phyloP scores from a whole-genome alignment of 1,140 invertebrate genomes.

The Pseudomyrmex cubaensis region DNA sequence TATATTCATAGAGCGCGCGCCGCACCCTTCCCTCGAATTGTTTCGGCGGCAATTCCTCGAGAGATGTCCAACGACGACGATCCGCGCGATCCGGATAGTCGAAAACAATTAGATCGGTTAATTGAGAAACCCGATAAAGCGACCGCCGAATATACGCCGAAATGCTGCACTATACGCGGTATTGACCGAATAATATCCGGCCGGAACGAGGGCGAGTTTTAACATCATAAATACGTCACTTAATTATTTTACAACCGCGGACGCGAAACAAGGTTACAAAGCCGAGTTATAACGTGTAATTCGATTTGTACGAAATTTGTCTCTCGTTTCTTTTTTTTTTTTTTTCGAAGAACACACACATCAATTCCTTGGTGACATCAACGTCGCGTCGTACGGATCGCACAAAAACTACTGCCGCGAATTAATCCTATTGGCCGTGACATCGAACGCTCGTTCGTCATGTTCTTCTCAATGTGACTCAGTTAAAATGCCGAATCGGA shows the following conservation, averaged over 20 bases:
- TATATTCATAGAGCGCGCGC: constrained; percentile 40
- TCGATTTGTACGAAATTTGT: constrained; percentile 23
- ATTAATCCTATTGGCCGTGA: constrained; percentile 34
- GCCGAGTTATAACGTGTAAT: not conserved
- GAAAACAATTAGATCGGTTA: constrained; percentile 38
- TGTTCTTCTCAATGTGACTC: constrained; percentile 11
- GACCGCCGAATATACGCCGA: not conserved
- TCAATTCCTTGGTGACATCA: not conserved
- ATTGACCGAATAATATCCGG: too few relatives aligned
- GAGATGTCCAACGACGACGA: constrained; percentile 26
- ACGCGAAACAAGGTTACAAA: too few relatives aligned
- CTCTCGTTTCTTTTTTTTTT: not conserved
- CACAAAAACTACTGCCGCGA: constrained; percentile 10
- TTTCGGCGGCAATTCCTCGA: constrained; percentile 39
- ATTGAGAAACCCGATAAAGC: constrained; percentile 16
- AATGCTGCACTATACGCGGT: too few relatives aligned
- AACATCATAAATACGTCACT: too few relatives aligned
- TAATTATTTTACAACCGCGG: not conserved
- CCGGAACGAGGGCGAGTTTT: too few relatives aligned
- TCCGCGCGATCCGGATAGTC: constrained; percentile 18
- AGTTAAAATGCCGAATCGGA: constrained; percentile 41
- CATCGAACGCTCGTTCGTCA: constrained; percentile 41
- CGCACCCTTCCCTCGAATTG: constrained; percentile 1
- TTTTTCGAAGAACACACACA: not conserved
- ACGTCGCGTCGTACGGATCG: constrained; percentile 13